A percentile compares a stretch with the other conserved stretches of the same genome.
Conservation (phyloP, 2,888 invertebrate species). For the Dryomyza anilis region DNA sequence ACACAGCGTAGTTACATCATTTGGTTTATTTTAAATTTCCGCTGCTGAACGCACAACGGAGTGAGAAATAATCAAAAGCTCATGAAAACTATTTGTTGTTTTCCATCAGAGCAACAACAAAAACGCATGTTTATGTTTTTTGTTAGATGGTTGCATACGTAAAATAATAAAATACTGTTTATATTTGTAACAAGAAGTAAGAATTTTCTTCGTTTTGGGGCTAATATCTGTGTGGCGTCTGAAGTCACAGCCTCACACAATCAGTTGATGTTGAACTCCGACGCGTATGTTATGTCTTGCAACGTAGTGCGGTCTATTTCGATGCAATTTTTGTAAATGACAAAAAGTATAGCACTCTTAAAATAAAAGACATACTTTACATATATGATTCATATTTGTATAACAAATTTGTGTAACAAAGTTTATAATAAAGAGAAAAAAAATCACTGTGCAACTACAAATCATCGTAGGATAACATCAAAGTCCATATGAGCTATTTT, state of each 20-base stretch:
- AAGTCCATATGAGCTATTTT: conserved; percentile 53
- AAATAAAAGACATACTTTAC: no score
- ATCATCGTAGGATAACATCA: neutral
- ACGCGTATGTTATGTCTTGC: conserved; percentile 15
- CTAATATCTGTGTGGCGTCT: conserved; percentile 11
- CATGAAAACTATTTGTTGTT: conserved; percentile 13
- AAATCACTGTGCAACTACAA: neutral
- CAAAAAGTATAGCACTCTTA: no score
- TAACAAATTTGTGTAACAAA: neutral
- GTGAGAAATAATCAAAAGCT: neutral
- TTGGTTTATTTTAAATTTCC: neutral
- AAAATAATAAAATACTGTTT: neutral
- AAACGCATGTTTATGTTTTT: conserved; percentile 11
- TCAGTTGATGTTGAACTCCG: conserved; percentile 15
- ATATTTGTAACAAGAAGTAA: conserved; percentile 15
- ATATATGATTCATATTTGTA: no score
- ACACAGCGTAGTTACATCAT: neutral
- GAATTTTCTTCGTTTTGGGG: conserved; percentile 16
- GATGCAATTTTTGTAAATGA: no score
- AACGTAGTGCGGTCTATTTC: conserved; percentile 2
- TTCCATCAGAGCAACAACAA: conserved; percentile 8
- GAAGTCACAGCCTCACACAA: conserved; percentile 9
- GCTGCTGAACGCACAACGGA: neutral
- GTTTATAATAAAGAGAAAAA: neutral
- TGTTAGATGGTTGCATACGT: neutral